A percentile compares a stretch with the other conserved stretches of the same genome.
Evolutionary conservation across 1,140 invertebrate species (phyloP).

Genomic region (Drosophila tropicalis): DNA sequence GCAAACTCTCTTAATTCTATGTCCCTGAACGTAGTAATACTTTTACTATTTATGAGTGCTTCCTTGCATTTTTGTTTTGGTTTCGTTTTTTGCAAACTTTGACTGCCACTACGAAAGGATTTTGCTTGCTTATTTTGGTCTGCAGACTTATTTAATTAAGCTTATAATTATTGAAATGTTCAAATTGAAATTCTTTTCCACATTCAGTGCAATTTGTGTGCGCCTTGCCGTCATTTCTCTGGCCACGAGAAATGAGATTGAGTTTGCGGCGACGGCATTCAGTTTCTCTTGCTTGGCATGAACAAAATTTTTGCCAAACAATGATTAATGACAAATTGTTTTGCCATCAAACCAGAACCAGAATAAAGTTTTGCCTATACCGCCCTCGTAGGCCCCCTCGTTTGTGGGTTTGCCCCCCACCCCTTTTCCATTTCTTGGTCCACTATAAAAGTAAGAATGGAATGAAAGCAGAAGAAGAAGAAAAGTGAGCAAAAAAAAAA

Average conservation of each 20-base stretch:
- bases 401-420: too few relatives aligned
- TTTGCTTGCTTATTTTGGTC: background rate
- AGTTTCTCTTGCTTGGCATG: background rate
- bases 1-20: too few relatives aligned
- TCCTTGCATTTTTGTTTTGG: too few relatives aligned
- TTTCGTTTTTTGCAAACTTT: too few relatives aligned
- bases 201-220: background rate
- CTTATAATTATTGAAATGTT: constrained; percentile 4
- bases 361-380: background rate
- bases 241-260: constrained; percentile 18
- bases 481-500: background rate
- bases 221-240: background rate
- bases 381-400: background rate
- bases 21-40: too few relatives aligned
- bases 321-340: constrained; percentile 81
- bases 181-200: background rate
- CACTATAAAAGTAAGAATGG: background rate
- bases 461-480: background rate
- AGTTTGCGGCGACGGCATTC: background rate
- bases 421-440: too few relatives aligned
- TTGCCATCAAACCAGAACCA: constrained; percentile 45
- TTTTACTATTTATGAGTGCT: too few relatives aligned
- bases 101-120: too few relatives aligned
- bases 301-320: constrained; percentile 53
- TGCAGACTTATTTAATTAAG: background rate